Conservation (phyloP, 1,140 invertebrate species). For the Condylostylus longicornis region DNA sequence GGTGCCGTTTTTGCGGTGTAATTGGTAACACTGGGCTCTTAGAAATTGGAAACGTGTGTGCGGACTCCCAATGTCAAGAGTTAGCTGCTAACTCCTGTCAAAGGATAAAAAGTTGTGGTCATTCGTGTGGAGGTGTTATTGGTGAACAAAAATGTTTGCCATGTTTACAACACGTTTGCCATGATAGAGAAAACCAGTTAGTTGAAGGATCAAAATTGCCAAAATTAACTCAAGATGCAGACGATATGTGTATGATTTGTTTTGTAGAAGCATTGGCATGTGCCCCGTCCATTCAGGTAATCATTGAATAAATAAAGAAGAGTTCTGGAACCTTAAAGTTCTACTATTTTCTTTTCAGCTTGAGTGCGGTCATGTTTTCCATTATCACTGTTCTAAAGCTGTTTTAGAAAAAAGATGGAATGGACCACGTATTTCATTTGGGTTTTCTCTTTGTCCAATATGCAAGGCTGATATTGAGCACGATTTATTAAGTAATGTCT, state of each 20-base stretch:
- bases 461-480: constrained; percentile 86
- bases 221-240: constrained; percentile 78
- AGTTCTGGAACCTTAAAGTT: neutral
- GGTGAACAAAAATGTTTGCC: constrained; percentile 74
- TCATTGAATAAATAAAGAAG: constrained; percentile 2
- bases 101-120: constrained; percentile 72
- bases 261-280: constrained; percentile 91
- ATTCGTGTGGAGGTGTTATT: constrained; percentile 79
- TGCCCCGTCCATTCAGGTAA: constrained; percentile 81
- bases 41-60: constrained; percentile 84
- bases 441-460: constrained; percentile 90
- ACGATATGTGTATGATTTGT: constrained; percentile 99
- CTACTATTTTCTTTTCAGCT: constrained; percentile 41
- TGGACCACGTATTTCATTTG: constrained; percentile 90
- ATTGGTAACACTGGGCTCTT: constrained; percentile 68
- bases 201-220: constrained; percentile 37
- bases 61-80: constrained; percentile 86
- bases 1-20: constrained; percentile 85
- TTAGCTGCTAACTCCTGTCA: constrained; percentile 71
- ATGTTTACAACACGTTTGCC: constrained; percentile 47
- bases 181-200: constrained; percentile 35
- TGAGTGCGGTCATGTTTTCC: constrained; percentile 91
- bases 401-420: constrained; percentile 80
- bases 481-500: constrained; percentile 54
- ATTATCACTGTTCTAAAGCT: constrained; percentile 78